phyloP scores from a whole-genome alignment of 2,888 invertebrate species.

The Nomada ferruginata region DNA sequence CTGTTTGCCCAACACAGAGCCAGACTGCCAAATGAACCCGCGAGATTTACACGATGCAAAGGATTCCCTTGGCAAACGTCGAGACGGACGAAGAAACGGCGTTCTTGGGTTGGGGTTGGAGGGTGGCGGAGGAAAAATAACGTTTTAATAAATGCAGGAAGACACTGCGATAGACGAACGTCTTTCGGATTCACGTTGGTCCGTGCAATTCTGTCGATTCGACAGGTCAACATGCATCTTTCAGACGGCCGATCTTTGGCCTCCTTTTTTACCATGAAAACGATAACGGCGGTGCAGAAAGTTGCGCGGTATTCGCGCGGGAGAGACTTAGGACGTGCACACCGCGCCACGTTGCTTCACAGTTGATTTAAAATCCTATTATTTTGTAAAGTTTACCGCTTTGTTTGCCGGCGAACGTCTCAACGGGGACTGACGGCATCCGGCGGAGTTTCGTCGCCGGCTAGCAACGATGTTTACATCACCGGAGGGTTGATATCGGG shows the following conservation, averaged over 20 bases:
- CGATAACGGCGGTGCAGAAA: not conserved
- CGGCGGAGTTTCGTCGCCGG: constrained; percentile 6
- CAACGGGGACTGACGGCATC: constrained; percentile 2
- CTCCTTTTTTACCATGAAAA: not conserved
- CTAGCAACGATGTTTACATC: not conserved
- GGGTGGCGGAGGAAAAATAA: not conserved
- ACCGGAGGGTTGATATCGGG: not conserved
- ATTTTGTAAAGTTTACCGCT: constrained; percentile 41
- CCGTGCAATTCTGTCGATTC: constrained; percentile 9
- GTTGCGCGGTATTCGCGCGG: constrained; percentile 16
- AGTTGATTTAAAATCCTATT: constrained; percentile 57
- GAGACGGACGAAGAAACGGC: constrained; percentile 32
- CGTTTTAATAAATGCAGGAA: constrained; percentile 48
- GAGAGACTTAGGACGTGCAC: not conserved
- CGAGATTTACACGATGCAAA: constrained; percentile 68
- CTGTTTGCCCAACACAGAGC: constrained; percentile 64
- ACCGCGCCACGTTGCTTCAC: constrained; percentile 6
- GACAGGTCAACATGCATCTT: constrained; percentile 9
- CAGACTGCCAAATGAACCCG: constrained; percentile 75
- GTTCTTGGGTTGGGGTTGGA: not conserved
- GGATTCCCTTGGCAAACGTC: constrained; percentile 66
- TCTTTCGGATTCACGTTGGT: not conserved
- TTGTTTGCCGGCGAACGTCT: constrained; percentile 36
- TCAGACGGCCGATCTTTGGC: not conserved
- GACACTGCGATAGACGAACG: constrained; percentile 24